Evolutionary conservation across 2,113 vertebrate genomes (phyloP).

Genomic region (Propithecus coquereli): DNA sequence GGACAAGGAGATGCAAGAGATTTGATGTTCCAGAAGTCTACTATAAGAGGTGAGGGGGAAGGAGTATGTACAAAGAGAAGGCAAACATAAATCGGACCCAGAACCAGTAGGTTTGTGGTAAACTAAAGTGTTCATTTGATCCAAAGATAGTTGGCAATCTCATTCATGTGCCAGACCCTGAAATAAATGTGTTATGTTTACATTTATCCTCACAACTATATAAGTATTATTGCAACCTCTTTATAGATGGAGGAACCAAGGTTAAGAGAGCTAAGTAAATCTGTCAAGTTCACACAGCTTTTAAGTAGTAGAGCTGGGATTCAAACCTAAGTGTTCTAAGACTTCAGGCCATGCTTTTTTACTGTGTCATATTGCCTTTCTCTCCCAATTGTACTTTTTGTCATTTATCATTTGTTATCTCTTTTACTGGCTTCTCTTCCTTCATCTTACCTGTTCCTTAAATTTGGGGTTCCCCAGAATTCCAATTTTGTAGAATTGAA

Average conservation of each 20-base stretch:
- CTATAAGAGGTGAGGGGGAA: neutral
- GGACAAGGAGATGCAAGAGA: neutral
- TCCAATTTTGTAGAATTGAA: neutral
- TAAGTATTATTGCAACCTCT: neutral
- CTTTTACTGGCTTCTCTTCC: neutral
- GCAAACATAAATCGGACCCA: neutral
- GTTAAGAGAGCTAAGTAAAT: neutral
- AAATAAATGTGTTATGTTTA: neutral
- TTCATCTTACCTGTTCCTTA: neutral
- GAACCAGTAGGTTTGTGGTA: neutral
- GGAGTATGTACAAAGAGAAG: neutral
- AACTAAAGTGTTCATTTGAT: neutral
- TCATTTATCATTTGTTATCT: neutral
- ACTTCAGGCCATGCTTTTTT: neutral
- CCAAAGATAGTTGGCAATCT: neutral
- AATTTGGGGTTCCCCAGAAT: neutral
- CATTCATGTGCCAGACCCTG: neutral
- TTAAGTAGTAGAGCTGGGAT: neutral
- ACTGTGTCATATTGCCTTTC: neutral
- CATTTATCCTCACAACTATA: neutral
- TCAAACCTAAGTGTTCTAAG: neutral
- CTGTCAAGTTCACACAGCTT: neutral
- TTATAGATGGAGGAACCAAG: neutral
- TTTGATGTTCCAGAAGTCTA: neutral
- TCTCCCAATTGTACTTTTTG: neutral